Evolutionary conservation across 2,113 vertebrate genomes (phyloP).

Genomic region (Notarius quadriscutis): DNA sequence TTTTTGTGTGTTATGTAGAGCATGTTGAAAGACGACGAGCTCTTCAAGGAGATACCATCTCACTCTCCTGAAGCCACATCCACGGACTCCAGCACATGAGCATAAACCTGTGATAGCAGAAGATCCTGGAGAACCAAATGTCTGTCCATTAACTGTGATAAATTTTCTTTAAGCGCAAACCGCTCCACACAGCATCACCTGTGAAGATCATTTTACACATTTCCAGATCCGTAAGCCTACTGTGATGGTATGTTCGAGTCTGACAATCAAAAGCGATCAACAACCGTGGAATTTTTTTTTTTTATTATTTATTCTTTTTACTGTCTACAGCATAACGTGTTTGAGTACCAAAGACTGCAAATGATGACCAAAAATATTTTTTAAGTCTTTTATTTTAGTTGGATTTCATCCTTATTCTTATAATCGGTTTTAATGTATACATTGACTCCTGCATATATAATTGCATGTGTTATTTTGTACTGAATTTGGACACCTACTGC

Average conservation of each 20-base stretch:
- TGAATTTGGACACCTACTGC: constrained; percentile 2
- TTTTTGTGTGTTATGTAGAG: constrained; percentile 72
- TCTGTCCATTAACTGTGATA: neutral
- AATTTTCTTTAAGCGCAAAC: neutral
- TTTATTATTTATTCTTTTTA: constrained; percentile 32
- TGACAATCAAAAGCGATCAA: neutral
- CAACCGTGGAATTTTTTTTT: neutral
- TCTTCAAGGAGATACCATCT: constrained; percentile 78
- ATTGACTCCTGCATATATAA: neutral
- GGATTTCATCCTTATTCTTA: neutral
- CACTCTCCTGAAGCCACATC: constrained; percentile 74
- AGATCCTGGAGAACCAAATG: neutral
- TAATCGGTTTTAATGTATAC: neutral
- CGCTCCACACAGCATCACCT: neutral
- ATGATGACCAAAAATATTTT: neutral
- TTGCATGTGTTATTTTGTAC: constrained; percentile 19
- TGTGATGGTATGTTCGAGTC: constrained; percentile 5
- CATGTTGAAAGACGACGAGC: constrained; percentile 93
- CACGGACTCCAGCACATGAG: constrained; percentile 60
- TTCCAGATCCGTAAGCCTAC: constrained; percentile 2
- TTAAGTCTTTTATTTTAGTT: neutral
- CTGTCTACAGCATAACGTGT: constrained; percentile 12
- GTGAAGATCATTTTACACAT: neutral
- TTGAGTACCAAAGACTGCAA: constrained; percentile 33
- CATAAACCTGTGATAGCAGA: neutral